Conservation (phyloP, 2,113 vertebrate genomes). For the Oryzias celebensis region DNA sequence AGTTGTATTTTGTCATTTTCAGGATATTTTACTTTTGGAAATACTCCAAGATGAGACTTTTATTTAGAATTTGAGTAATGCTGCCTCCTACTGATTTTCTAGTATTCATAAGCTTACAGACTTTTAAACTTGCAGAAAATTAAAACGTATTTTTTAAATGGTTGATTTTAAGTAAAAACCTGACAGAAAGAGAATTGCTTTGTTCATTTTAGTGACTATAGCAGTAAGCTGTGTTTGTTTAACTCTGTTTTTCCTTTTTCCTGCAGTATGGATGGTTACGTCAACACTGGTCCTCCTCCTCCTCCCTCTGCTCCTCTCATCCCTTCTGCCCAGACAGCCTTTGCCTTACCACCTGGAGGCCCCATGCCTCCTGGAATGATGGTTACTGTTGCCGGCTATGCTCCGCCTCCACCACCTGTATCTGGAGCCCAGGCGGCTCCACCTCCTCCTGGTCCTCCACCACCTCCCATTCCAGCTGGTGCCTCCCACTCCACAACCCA, state of each 20-base stretch:
- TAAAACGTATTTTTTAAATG: too few relatives aligned
- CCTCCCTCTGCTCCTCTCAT: constrained; percentile 88
- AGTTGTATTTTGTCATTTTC: neutral
- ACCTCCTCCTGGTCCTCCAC: constrained; percentile 87
- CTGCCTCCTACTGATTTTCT: constrained; percentile 66
- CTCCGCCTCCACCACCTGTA: constrained; percentile 77
- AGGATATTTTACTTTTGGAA: neutral
- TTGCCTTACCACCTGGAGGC: constrained; percentile 89
- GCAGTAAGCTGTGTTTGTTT: neutral
- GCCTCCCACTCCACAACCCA: constrained; percentile 77
- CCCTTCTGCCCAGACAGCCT: constrained; percentile 93
- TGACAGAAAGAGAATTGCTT: too few relatives aligned
- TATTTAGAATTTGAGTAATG: constrained; percentile 23
- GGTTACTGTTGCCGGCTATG: constrained; percentile 63
- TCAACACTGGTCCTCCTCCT: constrained; percentile 84
- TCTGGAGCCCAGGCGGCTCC: constrained; percentile 81
- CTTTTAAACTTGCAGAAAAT: too few relatives aligned
- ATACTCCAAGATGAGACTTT: neutral
- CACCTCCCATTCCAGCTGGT: constrained; percentile 83
- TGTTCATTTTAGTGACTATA: too few relatives aligned
- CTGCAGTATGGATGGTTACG: constrained; percentile 89
- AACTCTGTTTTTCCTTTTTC: constrained; percentile 9
- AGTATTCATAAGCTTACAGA: too few relatives aligned
- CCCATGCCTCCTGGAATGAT: constrained; percentile 74
- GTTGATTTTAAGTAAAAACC: too few relatives aligned